A percentile compares a stretch with the other conserved stretches of the same genome.
These are phyloP conservation scores for Pantala flavescens DNA, from an alignment of 1,140 invertebrate genomes.

Conservation along the genomic window DNA sequence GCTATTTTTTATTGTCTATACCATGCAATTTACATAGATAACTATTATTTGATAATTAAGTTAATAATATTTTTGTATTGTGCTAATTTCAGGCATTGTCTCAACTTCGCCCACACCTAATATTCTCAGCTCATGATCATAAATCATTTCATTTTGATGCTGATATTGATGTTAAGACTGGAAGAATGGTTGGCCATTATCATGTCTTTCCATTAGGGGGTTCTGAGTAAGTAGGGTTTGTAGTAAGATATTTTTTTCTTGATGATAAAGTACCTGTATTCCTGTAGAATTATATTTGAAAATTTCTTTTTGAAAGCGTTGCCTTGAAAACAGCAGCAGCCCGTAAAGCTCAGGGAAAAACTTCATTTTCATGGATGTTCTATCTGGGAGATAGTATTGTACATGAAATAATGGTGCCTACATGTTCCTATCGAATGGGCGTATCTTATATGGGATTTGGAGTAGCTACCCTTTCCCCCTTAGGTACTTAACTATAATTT, in stretches of 20 bases:
- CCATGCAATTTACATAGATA: no score
- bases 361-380: slow-evolving; percentile 22
- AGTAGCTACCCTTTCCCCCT: slow-evolving; percentile 42
- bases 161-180: slow-evolving; percentile 4
- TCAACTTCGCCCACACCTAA: slow-evolving; percentile 59
- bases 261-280: no score
- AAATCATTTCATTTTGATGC: slow-evolving; percentile 33
- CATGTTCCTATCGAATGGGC: slow-evolving; percentile 92
- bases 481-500: no score
- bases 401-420: slow-evolving; percentile 81
- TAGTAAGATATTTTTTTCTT: no score
- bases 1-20: no score
- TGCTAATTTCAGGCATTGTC: slow-evolving; percentile 54
- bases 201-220: not conserved
- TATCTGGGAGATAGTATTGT: slow-evolving; percentile 41
- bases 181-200: slow-evolving; percentile 10
- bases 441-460: slow-evolving; percentile 73
- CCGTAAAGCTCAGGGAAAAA: slow-evolving; percentile 17
- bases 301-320: not conserved
- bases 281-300: no score
- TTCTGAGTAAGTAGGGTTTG: not conserved
- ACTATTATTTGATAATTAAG: no score
- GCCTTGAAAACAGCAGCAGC: not conserved
- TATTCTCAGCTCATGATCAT: slow-evolving; percentile 79
- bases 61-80: no score